Percentiles rank a stretch among this genome's conserved stretches.
Conservation (phyloP, 1,140 invertebrate genomes). For the Drosophila persimilis region DNA sequence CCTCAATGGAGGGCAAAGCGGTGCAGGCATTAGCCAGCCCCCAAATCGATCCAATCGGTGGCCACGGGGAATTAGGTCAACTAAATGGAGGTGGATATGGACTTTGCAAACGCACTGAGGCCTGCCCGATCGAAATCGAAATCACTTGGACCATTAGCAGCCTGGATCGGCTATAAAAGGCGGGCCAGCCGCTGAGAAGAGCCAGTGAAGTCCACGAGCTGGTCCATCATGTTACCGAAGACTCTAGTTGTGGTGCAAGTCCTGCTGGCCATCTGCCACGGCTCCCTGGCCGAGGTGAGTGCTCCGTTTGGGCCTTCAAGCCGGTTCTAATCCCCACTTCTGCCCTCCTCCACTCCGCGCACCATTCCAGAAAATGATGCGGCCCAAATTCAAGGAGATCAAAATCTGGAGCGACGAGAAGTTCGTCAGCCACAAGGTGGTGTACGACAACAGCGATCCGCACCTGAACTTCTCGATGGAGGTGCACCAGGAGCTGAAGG, state of each 20-base stretch:
- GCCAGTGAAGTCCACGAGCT: constrained; percentile 26
- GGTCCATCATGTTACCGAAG: constrained; percentile 50
- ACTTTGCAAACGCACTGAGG: constrained; percentile 48
- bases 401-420: constrained; percentile 78
- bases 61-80: constrained; percentile 38
- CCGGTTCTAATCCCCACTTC: neutral
- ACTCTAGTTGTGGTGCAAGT: constrained; percentile 34
- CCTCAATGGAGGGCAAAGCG: constrained; percentile 46
- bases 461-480: constrained; percentile 74
- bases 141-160: constrained; percentile 22
- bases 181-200: neutral
- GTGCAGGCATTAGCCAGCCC: constrained; percentile 30
- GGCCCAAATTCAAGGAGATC: constrained; percentile 70
- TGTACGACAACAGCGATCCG: constrained; percentile 65
- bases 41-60: constrained; percentile 29
- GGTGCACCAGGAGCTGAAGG: constrained; percentile 65
- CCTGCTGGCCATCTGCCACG: constrained; percentile 45
- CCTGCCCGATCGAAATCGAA: constrained; percentile 38
- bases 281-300: constrained; percentile 55
- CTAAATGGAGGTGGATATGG: constrained; percentile 37
- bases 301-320: neutral
- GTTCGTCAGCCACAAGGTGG: constrained; percentile 61
- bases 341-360: neutral
- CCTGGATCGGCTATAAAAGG: constrained; percentile 47
- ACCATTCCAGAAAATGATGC: constrained; percentile 69